phyloP scores from a whole-genome alignment of 1,140 invertebrate species.

The Pemphigus obesinymphae region DNA sequence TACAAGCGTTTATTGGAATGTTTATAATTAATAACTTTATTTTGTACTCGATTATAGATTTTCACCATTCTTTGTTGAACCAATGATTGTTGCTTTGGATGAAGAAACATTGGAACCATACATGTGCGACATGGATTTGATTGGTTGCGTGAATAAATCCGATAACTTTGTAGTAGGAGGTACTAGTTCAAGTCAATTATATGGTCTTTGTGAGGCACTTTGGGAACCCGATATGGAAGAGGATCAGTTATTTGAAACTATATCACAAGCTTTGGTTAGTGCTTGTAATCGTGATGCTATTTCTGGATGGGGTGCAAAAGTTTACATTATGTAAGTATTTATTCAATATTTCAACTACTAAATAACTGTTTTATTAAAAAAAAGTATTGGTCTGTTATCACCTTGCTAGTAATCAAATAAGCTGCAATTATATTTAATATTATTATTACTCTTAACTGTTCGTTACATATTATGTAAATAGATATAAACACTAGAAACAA shows the following conservation, averaged over 20 bases:
- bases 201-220: slow-evolving; percentile 96
- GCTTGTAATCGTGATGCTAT: slow-evolving; percentile 94
- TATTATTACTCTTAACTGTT: no score
- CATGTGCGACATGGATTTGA: slow-evolving; percentile 89
- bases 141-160: slow-evolving; percentile 74
- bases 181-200: slow-evolving; percentile 87
- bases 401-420: no score
- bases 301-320: slow-evolving; percentile 95
- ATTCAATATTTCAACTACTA: no score
- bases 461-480: no score
- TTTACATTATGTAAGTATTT: slow-evolving; percentile 84
- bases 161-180: slow-evolving; percentile 95
- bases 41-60: slow-evolving; percentile 61
- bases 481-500: no score
- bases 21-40: neutral
- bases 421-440: no score
- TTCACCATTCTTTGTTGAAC: slow-evolving; percentile 96
- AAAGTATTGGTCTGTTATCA: no score
- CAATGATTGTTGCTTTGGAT: slow-evolving; percentile 90
- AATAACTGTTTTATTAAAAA: no score
- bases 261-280: slow-evolving; percentile 93
- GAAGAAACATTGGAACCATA: slow-evolving; percentile 83
- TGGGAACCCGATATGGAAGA: slow-evolving; percentile 86
- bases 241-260: slow-evolving; percentile 94
- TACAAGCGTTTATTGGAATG: no score